Conservation (phyloP, 64 coral and sea anemone genomes). For the Porites australiensis region DNA sequence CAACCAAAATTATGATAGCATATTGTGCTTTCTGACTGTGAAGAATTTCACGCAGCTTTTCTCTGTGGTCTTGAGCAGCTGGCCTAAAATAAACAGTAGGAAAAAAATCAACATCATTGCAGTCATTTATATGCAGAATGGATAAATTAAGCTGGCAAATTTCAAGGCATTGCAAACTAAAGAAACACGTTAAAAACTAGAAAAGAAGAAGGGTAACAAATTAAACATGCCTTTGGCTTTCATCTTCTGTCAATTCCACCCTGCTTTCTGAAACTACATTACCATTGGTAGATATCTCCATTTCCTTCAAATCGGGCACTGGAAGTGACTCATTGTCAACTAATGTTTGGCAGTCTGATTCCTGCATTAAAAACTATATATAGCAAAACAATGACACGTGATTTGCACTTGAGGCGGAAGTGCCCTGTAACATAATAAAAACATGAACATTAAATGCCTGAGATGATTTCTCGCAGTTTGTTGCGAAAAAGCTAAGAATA, state of each 20-base stretch:
- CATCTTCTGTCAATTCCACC: conserved; percentile 35
- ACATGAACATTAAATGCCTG: background rate
- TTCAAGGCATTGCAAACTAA: too few relatives aligned
- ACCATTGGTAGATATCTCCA: background rate
- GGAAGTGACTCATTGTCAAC: background rate
- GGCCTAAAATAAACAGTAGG: background rate
- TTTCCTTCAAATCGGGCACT: background rate
- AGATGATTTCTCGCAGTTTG: background rate
- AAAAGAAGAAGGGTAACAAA: too few relatives aligned
- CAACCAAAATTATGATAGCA: conserved; percentile 75
- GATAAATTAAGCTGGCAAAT: too few relatives aligned
- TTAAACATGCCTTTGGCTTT: background rate
- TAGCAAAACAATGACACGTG: too few relatives aligned
- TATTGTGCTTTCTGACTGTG: conserved; percentile 87
- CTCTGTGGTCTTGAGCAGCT: conserved; percentile 32
- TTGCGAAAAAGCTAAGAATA: background rate
- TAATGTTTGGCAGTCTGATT: conserved; percentile 12
- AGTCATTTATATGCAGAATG: too few relatives aligned
- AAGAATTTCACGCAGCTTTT: conserved; percentile 72
- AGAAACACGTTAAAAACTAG: too few relatives aligned
- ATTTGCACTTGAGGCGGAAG: background rate
- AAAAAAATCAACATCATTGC: background rate
- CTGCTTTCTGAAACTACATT: background rate
- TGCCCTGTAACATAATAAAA: background rate
- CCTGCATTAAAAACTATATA: background rate